Evolutionary conservation across 2,888 invertebrate species (phyloP).

Genomic region (Hemistola chrysoprasaria): DNA sequence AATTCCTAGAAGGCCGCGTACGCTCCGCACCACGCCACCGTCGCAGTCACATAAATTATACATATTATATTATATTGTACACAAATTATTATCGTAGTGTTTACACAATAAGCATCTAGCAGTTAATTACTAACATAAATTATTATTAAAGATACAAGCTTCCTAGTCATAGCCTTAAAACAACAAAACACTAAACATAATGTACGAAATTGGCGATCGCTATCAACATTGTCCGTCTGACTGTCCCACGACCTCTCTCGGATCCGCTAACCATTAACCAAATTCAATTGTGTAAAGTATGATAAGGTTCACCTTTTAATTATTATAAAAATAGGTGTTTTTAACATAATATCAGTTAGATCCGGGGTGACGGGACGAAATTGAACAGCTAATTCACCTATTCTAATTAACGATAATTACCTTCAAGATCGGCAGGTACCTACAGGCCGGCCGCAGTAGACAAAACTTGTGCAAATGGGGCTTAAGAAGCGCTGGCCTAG

Average conservation of each 20-base stretch:
- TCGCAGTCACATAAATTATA: too few relatives aligned
- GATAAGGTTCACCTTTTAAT: conserved; percentile 51
- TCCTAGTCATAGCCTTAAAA: conserved; percentile 44
- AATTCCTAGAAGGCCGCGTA: too few relatives aligned
- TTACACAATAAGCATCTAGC: too few relatives aligned
- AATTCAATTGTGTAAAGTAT: conserved; percentile 53
- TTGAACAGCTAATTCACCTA: conserved; percentile 14
- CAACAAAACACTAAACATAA: conserved; percentile 52
- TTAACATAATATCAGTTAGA: conserved; percentile 21
- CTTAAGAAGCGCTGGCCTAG: too few relatives aligned
- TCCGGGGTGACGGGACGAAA: conserved; percentile 18
- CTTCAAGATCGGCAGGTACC: too few relatives aligned
- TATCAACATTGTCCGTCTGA: conserved; percentile 49
- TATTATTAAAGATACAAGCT: conserved; percentile 29
- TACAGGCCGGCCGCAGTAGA: too few relatives aligned
- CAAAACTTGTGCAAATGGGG: too few relatives aligned
- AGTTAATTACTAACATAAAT: conserved; percentile 10
- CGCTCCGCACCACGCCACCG: too few relatives aligned
- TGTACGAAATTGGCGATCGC: conserved; percentile 63
- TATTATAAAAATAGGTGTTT: conserved; percentile 46
- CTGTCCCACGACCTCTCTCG: conserved; percentile 71
- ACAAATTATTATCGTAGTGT: too few relatives aligned
- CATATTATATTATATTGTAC: too few relatives aligned
- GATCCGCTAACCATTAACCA: conserved; percentile 44
- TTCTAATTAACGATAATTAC: conserved; percentile 16